Evolutionary conservation across 2,888 invertebrate genomes (phyloP).

Genomic region (Chrysopilus asiliformis): DNA sequence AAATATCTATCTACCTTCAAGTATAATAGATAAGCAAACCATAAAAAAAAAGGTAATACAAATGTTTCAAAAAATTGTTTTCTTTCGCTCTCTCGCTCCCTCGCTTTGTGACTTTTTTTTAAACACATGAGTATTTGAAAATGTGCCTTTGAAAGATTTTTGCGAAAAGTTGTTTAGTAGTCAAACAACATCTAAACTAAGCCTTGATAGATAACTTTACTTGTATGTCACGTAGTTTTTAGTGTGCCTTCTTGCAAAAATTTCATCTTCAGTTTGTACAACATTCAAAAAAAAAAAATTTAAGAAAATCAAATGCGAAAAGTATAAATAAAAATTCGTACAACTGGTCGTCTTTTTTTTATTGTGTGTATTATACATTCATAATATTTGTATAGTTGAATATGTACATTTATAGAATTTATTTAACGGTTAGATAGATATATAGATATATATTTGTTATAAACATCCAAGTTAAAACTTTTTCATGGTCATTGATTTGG

Average conservation of each 20-base stretch:
- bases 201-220: conserved; percentile 2
- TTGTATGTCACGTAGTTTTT: conserved; percentile 3
- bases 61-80: too few species aligned
- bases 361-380: too few species aligned
- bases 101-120: neutral
- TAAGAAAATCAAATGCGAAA: neutral
- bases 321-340: neutral
- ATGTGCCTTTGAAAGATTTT: neutral
- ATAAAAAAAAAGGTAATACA: too few species aligned
- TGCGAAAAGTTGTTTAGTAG: conserved; percentile 3
- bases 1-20: too few species aligned
- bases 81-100: neutral
- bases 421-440: too few species aligned
- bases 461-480: too few species aligned
- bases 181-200: conserved; percentile 4
- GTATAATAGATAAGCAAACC: too few species aligned
- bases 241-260: too few species aligned
- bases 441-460: too few species aligned
- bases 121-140: neutral
- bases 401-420: too few species aligned
- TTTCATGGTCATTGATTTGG: too few species aligned
- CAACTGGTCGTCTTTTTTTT: neutral
- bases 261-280: neutral
- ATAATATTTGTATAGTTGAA: too few species aligned
- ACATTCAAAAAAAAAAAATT: neutral